A percentile compares a stretch with the other conserved stretches of the same genome.
phyloP scores from a whole-genome alignment of 2,113 vertebrate genomes.

The Delphinus delphis region DNA sequence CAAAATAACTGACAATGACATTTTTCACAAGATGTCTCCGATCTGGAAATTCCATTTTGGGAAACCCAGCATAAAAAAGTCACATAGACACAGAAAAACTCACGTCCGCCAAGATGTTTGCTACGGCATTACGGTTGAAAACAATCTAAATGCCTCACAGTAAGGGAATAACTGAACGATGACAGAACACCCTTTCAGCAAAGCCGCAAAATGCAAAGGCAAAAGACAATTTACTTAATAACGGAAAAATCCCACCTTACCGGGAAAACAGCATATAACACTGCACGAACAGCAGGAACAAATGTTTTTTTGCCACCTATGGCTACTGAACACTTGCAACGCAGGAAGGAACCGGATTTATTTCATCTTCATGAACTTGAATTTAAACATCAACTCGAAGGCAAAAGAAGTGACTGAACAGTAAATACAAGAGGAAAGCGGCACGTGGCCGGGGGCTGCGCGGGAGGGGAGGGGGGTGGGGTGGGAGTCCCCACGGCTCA shows the following conservation, averaged over 20 bases:
- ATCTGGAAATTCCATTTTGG: neutral
- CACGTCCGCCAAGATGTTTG: neutral
- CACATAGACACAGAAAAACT: neutral
- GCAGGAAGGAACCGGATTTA: neutral
- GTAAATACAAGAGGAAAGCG: neutral
- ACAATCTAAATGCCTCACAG: neutral
- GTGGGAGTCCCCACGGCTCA: neutral
- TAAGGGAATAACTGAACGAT: neutral
- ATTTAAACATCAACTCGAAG: neutral
- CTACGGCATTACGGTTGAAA: neutral
- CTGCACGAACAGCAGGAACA: fast-evolving
- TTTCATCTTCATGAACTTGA: neutral
- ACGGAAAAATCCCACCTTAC: fast-evolving
- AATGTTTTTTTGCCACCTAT: neutral
- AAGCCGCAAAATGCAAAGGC: neutral
- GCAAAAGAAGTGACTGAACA: neutral
- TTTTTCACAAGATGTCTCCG: neutral
- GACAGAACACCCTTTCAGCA: neutral
- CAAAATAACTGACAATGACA: neutral
- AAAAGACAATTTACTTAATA: neutral
- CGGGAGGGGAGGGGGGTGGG: neutral
- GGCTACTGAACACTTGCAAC: neutral
- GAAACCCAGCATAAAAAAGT: neutral
- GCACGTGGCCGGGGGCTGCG: fast-evolving
- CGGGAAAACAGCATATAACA: too few species aligned